phyloP scores from a whole-genome alignment of 2,888 invertebrate species.

The Noctuana brunneofusca region DNA sequence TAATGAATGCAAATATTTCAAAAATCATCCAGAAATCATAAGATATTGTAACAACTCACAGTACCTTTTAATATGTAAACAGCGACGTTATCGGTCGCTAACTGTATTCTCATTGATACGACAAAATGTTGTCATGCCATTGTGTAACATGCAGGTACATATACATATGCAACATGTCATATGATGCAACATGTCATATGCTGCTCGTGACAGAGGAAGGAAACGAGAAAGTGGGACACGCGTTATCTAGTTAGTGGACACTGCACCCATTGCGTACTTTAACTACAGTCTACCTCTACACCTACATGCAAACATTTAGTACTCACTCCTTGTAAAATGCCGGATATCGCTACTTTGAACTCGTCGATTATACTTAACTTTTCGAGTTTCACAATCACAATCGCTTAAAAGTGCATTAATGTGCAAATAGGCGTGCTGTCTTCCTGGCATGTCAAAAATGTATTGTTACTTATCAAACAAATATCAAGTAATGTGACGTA shows the following conservation, averaged over 20 bases:
- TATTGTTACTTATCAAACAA: neutral
- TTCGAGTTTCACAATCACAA: neutral
- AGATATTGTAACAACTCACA: neutral
- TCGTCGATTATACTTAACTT: neutral
- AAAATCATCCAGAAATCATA: neutral
- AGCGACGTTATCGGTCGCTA: slow-evolving; percentile 10
- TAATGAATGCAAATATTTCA: neutral
- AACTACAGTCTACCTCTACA: neutral
- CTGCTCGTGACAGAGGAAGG: slow-evolving; percentile 62
- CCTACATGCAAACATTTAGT: neutral
- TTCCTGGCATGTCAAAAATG: neutral
- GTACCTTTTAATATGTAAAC: neutral
- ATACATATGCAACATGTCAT: slow-evolving; percentile 3
- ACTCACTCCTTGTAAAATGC: neutral
- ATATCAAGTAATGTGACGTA: neutral
- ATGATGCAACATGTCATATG: slow-evolving; percentile 12
- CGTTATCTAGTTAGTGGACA: slow-evolving; percentile 73
- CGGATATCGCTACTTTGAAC: neutral
- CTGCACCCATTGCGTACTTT: slow-evolving; percentile 47
- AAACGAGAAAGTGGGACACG: slow-evolving; percentile 68
- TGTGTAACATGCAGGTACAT: slow-evolving; percentile 36
- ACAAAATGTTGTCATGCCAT: slow-evolving; percentile 15
- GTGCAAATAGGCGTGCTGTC: neutral
- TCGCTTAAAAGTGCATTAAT: neutral
- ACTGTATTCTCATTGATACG: slow-evolving; percentile 8